Conservation (phyloP, 64 coral and sea anemone species). For the Trachythela sp. region DNA sequence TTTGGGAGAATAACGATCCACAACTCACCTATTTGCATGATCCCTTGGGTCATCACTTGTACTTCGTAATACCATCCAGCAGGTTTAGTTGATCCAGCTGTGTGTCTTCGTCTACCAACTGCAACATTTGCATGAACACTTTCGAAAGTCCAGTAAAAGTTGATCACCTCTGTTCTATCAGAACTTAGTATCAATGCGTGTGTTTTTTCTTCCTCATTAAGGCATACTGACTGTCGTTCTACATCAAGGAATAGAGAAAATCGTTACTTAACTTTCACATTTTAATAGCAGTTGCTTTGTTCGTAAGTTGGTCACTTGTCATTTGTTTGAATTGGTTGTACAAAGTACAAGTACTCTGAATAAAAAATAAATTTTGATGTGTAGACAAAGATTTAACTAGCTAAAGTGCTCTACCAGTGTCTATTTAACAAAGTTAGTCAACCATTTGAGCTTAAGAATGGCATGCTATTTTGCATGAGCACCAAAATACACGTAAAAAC, state of each 20-base stretch:
- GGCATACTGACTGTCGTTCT: conserved; percentile 22
- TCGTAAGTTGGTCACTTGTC: too few relatives aligned
- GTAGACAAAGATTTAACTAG: too few relatives aligned
- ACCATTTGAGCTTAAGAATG: too few relatives aligned
- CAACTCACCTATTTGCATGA: conserved; percentile 75
- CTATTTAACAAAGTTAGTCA: too few relatives aligned
- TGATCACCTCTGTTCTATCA: conserved; percentile 70
- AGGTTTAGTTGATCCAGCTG: conserved; percentile 43
- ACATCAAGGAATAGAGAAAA: not conserved
- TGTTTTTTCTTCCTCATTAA: conserved; percentile 65
- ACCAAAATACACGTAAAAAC: too few relatives aligned
- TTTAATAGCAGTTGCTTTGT: too few relatives aligned
- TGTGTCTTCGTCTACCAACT: conserved; percentile 61
- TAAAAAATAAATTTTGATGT: too few relatives aligned
- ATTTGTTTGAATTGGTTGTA: too few relatives aligned
- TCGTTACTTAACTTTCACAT: not conserved
- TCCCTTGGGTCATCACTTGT: conserved; percentile 67
- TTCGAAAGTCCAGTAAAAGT: conserved; percentile 95
- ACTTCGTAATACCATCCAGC: conserved; percentile 97
- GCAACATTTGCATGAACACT: conserved; percentile 77
- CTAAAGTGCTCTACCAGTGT: too few relatives aligned
- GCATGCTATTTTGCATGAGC: too few relatives aligned
- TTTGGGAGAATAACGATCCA: too few relatives aligned
- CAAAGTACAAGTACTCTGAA: too few relatives aligned
- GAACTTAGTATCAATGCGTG: conserved; percentile 67